Evolutionary conservation across 1,140 invertebrate genomes (phyloP).

Genomic region (Gryllus bimaculatus): DNA sequence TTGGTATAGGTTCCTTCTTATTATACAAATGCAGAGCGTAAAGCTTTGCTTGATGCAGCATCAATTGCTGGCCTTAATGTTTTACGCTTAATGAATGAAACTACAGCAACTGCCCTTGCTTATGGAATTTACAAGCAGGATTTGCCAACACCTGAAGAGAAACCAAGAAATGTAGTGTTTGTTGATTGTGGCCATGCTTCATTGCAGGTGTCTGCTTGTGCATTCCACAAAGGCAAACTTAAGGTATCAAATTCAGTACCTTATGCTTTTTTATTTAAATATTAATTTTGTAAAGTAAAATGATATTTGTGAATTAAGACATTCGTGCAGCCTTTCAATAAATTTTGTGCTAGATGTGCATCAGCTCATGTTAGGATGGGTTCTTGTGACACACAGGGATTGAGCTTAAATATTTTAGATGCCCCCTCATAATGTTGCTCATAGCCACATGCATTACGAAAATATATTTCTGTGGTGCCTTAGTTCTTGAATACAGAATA

Average conservation of each 20-base stretch:
- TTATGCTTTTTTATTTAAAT: neutral
- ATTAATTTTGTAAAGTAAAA: neutral
- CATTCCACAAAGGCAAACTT: constrained; percentile 92
- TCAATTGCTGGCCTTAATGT: constrained; percentile 84
- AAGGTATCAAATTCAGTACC: constrained; percentile 39
- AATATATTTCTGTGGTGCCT: too few species aligned
- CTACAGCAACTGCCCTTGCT: constrained; percentile 85
- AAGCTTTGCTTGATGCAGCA: constrained; percentile 83
- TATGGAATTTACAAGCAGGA: constrained; percentile 98
- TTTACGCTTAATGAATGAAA: constrained; percentile 90
- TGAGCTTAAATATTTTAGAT: too few species aligned
- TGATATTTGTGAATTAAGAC: neutral
- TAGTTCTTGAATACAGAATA: too few species aligned
- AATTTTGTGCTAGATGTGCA: neutral
- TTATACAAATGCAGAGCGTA: constrained; percentile 88
- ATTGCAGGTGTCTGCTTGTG: constrained; percentile 72
- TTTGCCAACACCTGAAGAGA: constrained; percentile 73
- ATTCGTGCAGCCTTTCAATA: neutral
- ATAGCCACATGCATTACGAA: too few species aligned
- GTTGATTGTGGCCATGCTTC: constrained; percentile 85
- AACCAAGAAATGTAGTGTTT: constrained; percentile 82
- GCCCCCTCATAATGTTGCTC: too few species aligned
- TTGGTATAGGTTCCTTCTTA: constrained; percentile 67
- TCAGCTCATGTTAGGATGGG: too few species aligned
- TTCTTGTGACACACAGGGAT: too few species aligned